Conservation (phyloP, 2,888 invertebrate genomes). For the Tethea ocularis region DNA sequence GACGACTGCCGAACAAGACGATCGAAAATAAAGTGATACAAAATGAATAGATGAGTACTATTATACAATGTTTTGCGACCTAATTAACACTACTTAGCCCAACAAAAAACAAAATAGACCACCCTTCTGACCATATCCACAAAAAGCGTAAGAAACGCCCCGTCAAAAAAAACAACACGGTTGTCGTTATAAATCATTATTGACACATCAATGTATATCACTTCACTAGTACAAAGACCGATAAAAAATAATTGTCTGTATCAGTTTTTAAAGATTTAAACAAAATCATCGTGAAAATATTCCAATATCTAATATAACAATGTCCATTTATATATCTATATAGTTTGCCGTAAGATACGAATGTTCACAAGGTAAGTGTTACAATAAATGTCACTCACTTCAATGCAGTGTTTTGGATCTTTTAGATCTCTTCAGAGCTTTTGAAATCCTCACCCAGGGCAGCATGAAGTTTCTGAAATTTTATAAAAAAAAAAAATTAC, state of each 20-base stretch:
- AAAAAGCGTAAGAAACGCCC: background rate
- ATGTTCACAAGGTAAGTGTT: background rate
- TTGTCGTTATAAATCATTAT: background rate
- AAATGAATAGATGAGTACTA: background rate
- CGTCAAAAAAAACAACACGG: background rate
- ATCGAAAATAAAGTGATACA: background rate
- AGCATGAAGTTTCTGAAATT: constrained; percentile 67
- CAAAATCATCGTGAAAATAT: background rate
- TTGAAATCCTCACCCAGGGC: constrained; percentile 71
- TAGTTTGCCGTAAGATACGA: background rate
- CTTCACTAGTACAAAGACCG: background rate
- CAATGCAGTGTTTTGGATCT: constrained; percentile 66
- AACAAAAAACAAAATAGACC: background rate
- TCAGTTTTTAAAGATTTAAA: background rate
- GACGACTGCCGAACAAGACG: background rate
- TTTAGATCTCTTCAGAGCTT: constrained; percentile 69
- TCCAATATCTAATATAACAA: background rate
- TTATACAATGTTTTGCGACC: background rate
- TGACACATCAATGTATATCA: background rate
- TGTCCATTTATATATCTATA: background rate
- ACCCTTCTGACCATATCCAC: background rate
- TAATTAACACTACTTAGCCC: background rate
- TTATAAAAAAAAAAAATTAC: constrained; percentile 10
- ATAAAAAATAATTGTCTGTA: background rate
- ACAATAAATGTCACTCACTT: background rate